phyloP scores from a whole-genome alignment of 1,140 invertebrate species.

The Cephus cinctus region DNA sequence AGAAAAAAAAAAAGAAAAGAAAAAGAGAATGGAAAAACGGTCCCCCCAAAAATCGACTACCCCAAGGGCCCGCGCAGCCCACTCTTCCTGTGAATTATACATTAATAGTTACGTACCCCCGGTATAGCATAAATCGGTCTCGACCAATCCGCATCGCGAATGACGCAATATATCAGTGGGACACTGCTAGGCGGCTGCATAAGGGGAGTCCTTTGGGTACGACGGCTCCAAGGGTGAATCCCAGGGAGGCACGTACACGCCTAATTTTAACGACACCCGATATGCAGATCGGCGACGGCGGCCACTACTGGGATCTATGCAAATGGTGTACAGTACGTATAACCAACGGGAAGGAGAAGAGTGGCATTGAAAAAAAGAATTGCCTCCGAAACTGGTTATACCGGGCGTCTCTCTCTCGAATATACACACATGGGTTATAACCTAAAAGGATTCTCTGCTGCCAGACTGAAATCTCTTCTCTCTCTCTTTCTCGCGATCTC shows the following conservation, averaged over 20 bases:
- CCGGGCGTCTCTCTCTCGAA: conserved; percentile 15
- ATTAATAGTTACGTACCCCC: background rate
- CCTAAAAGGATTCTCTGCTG: too few relatives aligned
- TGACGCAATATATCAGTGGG: background rate
- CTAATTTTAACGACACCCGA: conserved; percentile 54
- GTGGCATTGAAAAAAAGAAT: conserved; percentile 33
- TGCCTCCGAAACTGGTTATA: conserved; percentile 47
- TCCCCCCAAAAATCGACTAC: too few relatives aligned
- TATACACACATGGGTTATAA: too few relatives aligned
- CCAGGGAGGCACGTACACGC: conserved; percentile 22
- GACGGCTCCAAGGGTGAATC: background rate
- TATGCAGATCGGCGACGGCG: conserved; percentile 44
- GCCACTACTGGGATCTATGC: conserved; percentile 41
- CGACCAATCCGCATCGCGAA: background rate
- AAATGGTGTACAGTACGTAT: conserved; percentile 34
- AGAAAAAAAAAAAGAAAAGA: too few relatives aligned
- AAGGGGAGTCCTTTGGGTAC: too few relatives aligned
- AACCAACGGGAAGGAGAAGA: conserved; percentile 25
- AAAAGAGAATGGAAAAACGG: too few relatives aligned
- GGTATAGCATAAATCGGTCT: background rate
- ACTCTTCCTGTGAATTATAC: background rate
- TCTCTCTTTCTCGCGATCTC: background rate
- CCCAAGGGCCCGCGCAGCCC: too few relatives aligned
- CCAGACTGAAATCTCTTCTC: conserved; percentile 3
- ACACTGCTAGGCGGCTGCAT: too few relatives aligned